Evolutionary conservation across 1,140 invertebrate genomes (phyloP).

Genomic region (Phortica variegata): DNA sequence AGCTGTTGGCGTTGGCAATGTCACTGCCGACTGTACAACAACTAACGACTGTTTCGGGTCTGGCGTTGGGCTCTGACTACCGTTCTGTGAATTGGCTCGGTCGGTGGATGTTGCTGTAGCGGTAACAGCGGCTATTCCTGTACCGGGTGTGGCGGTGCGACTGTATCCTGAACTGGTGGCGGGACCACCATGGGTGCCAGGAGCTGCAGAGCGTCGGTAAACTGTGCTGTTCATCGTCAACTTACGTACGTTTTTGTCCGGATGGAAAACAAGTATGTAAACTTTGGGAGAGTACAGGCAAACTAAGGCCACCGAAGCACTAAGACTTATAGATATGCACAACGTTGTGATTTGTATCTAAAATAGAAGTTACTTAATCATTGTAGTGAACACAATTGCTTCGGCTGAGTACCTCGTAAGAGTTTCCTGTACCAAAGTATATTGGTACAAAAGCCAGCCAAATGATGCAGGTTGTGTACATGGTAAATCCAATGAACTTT

Average conservation of each 20-base stretch:
- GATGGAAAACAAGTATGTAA: conserved; percentile 74
- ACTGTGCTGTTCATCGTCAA: conserved; percentile 59
- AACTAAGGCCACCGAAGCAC: conserved; percentile 73
- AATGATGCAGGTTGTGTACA: conserved; percentile 87
- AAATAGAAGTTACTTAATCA: conserved; percentile 6
- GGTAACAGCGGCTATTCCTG: neutral
- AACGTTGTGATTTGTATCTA: conserved; percentile 75
- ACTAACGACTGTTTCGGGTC: conserved; percentile 11
- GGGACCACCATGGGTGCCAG: conserved; percentile 18
- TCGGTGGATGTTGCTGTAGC: conserved; percentile 13
- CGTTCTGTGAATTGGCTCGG: conserved; percentile 9
- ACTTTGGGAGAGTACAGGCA: conserved; percentile 80
- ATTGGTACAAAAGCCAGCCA: conserved; percentile 88
- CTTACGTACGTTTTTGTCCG: conserved; percentile 72
- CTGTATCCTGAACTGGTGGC: conserved; percentile 9
- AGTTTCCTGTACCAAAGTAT: conserved; percentile 73
- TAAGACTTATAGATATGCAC: conserved; percentile 77
- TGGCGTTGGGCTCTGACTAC: conserved; percentile 11
- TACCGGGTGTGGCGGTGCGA: conserved; percentile 18
- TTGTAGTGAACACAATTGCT: neutral
- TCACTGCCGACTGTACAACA: conserved; percentile 1
- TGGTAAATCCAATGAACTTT: conserved; percentile 81
- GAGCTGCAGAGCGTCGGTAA: conserved; percentile 51
- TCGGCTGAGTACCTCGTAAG: conserved; percentile 53
- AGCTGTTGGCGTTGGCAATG: too few species aligned